Conservation (phyloP, 2,888 invertebrate species). For the Hyalella azteca region DNA sequence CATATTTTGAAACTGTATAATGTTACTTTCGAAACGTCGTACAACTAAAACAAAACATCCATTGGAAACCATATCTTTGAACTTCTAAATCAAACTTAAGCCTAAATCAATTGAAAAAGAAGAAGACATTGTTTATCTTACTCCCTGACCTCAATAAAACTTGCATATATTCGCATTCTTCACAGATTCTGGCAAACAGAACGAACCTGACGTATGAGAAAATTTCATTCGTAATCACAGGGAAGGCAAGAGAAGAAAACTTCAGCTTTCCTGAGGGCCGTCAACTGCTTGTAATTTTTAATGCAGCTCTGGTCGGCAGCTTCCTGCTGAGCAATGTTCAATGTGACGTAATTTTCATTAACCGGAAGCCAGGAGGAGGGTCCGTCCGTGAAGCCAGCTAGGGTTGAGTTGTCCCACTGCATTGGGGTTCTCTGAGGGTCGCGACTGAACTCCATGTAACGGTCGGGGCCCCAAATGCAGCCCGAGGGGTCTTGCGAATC, state of each 20-base stretch:
- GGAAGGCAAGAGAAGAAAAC: slow-evolving; percentile 46
- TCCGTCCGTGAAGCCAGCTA: slow-evolving; percentile 69
- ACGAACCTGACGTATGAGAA: slow-evolving; percentile 57
- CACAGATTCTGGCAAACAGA: too few relatives aligned
- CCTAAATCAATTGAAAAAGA: too few relatives aligned
- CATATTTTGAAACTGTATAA: too few relatives aligned
- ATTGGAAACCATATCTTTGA: too few relatives aligned
- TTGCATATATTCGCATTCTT: too few relatives aligned
- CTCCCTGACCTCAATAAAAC: too few relatives aligned
- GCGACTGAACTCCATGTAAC: slow-evolving; percentile 69
- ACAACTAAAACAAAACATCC: too few relatives aligned
- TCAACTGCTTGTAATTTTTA: slow-evolving; percentile 69
- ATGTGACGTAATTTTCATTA: slow-evolving; percentile 68
- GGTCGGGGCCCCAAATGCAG: slow-evolving; percentile 66
- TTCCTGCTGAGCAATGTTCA: slow-evolving; percentile 69
- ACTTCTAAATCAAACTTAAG: too few relatives aligned
- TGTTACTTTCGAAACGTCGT: too few relatives aligned
- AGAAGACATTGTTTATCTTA: too few relatives aligned
- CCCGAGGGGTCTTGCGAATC: slow-evolving; percentile 54
- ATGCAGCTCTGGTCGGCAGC: slow-evolving; percentile 66
- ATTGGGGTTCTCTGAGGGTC: slow-evolving; percentile 81
- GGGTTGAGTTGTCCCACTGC: slow-evolving; percentile 73
- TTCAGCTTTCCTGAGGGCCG: slow-evolving; percentile 66
- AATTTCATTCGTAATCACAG: slow-evolving; percentile 45
- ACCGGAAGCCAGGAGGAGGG: slow-evolving; percentile 73